phyloP scores from a whole-genome alignment of 1,140 invertebrate species.

The Aphelinus atriplicis region DNA sequence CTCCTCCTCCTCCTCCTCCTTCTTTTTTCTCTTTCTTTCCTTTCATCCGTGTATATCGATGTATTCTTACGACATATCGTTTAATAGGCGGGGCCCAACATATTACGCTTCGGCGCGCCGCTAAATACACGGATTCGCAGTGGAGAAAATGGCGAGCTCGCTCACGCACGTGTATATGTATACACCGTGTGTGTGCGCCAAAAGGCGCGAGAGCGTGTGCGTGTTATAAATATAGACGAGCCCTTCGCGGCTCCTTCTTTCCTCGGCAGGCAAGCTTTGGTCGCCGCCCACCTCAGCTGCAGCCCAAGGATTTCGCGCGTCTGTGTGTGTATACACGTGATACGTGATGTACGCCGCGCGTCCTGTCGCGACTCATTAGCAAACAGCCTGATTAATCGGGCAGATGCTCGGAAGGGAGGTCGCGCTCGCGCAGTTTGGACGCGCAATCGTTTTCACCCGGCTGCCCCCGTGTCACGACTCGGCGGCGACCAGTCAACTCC shows the following conservation, averaged over 20 bases:
- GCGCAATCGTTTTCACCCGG: too few species aligned
- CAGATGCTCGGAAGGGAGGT: too few species aligned
- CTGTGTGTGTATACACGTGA: too few species aligned
- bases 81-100: constrained; percentile 22
- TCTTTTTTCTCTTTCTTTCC: too few species aligned
- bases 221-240: constrained; percentile 23
- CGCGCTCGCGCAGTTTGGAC: too few species aligned
- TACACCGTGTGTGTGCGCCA: not conserved
- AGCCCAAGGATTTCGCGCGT: too few species aligned
- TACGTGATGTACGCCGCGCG: too few species aligned
- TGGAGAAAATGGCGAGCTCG: constrained; percentile 16
- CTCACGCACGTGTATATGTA: not conserved
- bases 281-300: constrained; percentile 25
- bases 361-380: too few species aligned
- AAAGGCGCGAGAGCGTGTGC: constrained; percentile 1
- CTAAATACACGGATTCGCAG: constrained; percentile 31
- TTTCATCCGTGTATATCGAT: too few species aligned
- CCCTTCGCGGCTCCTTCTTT: constrained; percentile 52
- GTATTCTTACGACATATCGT: constrained; percentile 6
- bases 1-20: constrained; percentile 8
- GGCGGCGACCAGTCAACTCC: too few species aligned
- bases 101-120: constrained; percentile 12
- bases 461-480: too few species aligned
- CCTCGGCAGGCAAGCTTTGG: constrained; percentile 47
- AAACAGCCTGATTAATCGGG: too few species aligned